phyloP scores from a whole-genome alignment of 2,113 vertebrate species.

The Gambusia affinis region DNA sequence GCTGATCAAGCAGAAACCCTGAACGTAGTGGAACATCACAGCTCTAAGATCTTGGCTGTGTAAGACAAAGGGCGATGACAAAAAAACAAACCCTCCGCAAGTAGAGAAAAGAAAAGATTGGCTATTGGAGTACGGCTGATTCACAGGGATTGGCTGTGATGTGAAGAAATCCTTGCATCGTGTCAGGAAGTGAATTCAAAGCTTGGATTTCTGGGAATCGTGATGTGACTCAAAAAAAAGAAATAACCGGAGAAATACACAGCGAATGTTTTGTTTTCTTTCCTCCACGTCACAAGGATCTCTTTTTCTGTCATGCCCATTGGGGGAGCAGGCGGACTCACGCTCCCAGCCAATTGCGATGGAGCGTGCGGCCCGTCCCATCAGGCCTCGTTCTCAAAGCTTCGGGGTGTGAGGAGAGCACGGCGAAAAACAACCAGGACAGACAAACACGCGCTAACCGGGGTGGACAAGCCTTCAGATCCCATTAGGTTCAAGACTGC shows the following conservation, averaged over 20 bases:
- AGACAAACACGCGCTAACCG: constrained; percentile 59
- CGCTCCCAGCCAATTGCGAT: constrained; percentile 43
- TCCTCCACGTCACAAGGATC: constrained; percentile 34
- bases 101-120: neutral
- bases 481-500: constrained; percentile 72
- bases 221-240: neutral
- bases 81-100: neutral
- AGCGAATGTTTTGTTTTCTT: neutral
- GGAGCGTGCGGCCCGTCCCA: constrained; percentile 20
- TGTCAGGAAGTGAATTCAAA: constrained; percentile 11
- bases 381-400: constrained; percentile 30
- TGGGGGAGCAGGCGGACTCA: constrained; percentile 19
- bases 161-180: constrained; percentile 33
- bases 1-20: constrained; percentile 52
- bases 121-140: neutral
- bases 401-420: constrained; percentile 56
- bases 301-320: constrained; percentile 23
- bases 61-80: neutral
- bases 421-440: constrained; percentile 65
- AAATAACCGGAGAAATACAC: constrained; percentile 15
- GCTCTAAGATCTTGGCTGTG: constrained; percentile 8
- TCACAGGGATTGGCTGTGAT: constrained; percentile 20
- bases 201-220: constrained; percentile 6
- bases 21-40: constrained; percentile 16
- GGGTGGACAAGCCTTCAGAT: constrained; percentile 76